These are phyloP conservation scores for Ophion ventricosus DNA, from an alignment of 2,888 invertebrate species.

Conservation along the genomic window DNA sequence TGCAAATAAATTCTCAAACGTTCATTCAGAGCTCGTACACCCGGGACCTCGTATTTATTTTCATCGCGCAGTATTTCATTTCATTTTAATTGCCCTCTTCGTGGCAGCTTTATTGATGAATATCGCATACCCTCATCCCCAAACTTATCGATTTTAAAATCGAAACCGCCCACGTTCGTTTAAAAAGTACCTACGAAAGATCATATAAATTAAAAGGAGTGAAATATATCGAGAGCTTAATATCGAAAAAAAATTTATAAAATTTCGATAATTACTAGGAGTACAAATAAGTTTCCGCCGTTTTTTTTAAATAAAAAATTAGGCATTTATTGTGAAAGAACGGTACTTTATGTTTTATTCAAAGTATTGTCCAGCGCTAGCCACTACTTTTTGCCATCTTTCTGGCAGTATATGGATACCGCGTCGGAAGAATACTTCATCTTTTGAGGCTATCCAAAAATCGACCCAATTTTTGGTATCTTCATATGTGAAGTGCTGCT, in stretches of 20 bases:
- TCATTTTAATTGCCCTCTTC: background rate
- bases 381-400: too few relatives aligned
- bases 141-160: background rate
- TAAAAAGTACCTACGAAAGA: background rate
- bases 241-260: background rate
- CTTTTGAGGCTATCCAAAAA: too few relatives aligned
- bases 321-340: too few relatives aligned
- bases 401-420: too few relatives aligned
- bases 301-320: too few relatives aligned
- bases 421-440: too few relatives aligned
- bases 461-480: too few relatives aligned
- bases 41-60: constrained; percentile 18
- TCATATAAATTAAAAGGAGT: background rate
- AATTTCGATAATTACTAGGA: background rate
- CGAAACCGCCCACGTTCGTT: background rate
- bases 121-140: background rate
- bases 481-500: too few relatives aligned
- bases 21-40: constrained; percentile 23
- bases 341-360: too few relatives aligned
- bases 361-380: too few relatives aligned
- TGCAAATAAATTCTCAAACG: constrained; percentile 14
- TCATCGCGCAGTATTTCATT: constrained; percentile 3
- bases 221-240: background rate
- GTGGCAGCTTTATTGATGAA: constrained; percentile 11
- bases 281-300: too few relatives aligned